phyloP scores from a whole-genome alignment of 1,140 invertebrate species.

The Macrocentrus cingulum region DNA sequence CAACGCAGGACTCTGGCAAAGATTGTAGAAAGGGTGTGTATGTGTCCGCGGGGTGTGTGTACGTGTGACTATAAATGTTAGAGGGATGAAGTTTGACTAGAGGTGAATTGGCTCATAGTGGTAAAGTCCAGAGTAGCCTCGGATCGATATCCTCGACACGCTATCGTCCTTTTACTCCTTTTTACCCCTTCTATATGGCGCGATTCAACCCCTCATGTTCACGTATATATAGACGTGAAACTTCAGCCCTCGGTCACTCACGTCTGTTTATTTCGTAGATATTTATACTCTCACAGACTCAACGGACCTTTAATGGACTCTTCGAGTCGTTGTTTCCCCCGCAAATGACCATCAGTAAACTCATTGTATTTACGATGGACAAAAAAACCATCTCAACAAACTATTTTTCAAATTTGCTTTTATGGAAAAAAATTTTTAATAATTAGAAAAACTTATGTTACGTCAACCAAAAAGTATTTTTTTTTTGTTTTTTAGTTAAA shows the following conservation, averaged over 20 bases:
- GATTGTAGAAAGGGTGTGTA: not conserved
- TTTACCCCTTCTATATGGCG: not conserved
- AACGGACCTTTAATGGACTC: conserved; percentile 2
- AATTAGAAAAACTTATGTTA: too few species aligned
- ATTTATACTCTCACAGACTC: not conserved
- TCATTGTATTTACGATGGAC: not conserved
- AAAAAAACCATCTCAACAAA: too few species aligned
- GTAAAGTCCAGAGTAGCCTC: conserved; percentile 1
- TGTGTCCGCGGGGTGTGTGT: not conserved
- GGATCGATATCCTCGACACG: conserved; percentile 10
- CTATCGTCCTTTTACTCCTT: not conserved
- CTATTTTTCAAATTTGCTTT: too few species aligned
- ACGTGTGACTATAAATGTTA: not conserved
- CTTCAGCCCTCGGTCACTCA: conserved; percentile 1
- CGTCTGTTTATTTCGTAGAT: not conserved
- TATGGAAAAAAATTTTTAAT: too few species aligned
- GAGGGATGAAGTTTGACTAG: not conserved
- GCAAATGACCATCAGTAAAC: not conserved
- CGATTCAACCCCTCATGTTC: not conserved
- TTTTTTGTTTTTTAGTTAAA: too few species aligned
- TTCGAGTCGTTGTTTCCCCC: not conserved
- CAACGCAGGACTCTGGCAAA: not conserved
- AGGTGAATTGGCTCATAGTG: conserved; percentile 1
- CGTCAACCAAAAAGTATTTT: too few species aligned
- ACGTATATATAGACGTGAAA: not conserved